A percentile compares a stretch with the other conserved stretches of the same genome.
Evolutionary conservation across 2,113 vertebrate genomes (phyloP).

Genomic region (Pachyramphus minor): DNA sequence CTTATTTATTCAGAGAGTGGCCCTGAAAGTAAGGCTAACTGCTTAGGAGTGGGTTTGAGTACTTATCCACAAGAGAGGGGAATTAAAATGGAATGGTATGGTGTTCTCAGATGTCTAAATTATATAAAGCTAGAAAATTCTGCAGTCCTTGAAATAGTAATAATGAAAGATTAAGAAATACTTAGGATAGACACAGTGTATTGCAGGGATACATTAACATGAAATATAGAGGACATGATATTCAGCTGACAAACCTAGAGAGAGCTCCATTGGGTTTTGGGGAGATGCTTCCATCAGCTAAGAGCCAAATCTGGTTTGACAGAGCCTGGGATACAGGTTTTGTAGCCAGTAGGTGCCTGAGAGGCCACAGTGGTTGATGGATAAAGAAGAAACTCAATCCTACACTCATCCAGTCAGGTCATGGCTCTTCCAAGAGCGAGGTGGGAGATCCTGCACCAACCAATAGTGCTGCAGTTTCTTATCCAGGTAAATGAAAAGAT

Average conservation of each 20-base stretch:
- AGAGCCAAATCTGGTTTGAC: neutral
- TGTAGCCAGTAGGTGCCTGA: neutral
- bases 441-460: neutral
- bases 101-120: neutral
- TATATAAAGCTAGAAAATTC: neutral
- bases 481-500: neutral
- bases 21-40: neutral
- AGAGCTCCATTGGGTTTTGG: neutral
- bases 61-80: neutral
- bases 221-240: neutral
- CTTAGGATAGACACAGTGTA: neutral
- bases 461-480: neutral
- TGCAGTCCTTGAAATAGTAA: neutral
- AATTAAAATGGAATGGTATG: neutral
- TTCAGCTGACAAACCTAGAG: neutral
- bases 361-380: rapidly evolving
- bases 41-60: neutral
- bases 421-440: neutral
- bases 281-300: neutral
- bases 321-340: neutral
- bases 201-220: neutral
- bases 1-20: neutral
- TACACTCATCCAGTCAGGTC: neutral
- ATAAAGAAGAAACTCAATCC: neutral
- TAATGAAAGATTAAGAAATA: conserved; percentile 19